These are phyloP conservation scores for Heliocidaris tuberculata DNA, from an alignment of 35 echinoderm and acorn worm genomes.

Conservation along the genomic window DNA sequence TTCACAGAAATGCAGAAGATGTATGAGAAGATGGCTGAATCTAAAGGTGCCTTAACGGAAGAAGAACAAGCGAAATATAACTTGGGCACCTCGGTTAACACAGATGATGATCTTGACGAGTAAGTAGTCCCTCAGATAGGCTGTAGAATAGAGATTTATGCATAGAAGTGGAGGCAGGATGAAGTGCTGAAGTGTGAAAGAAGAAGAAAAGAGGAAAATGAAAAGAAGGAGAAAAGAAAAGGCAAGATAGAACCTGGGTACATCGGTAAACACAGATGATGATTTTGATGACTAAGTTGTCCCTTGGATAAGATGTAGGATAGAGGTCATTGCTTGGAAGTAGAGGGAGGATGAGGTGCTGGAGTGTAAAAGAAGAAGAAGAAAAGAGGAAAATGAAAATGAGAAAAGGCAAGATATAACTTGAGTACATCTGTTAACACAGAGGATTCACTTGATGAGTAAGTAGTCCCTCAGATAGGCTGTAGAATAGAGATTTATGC, in stretches of 20 bases:
- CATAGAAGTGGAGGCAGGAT: not conserved
- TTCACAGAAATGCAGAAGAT: conserved; percentile 84
- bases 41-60: conserved; percentile 62
- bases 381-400: not conserved
- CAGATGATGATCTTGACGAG: conserved; percentile 65
- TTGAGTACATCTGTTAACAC: conserved; percentile 41
- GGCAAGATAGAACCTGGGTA: too few relatives aligned
- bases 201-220: not conserved
- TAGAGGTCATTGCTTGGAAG: too few relatives aligned
- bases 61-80: conserved; percentile 88
- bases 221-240: too few relatives aligned
- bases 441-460: conserved; percentile 65
- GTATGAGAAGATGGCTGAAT: conserved; percentile 61
- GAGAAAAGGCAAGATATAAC: conserved; percentile 82
- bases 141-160: not conserved
- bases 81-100: conserved; percentile 42
- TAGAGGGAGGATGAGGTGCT: too few relatives aligned
- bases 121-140: conserved; percentile 7
- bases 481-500: not conserved
- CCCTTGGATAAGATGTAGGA: too few relatives aligned
- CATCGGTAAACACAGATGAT: too few relatives aligned
- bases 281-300: too few relatives aligned
- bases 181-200: too few relatives aligned
- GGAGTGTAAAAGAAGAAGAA: not conserved
- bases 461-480: not conserved